A percentile compares a stretch with the other conserved stretches of the same genome.
Evolutionary conservation across 2,797 vertebrate genomes (phyloP).

Genomic region (Myotis myotis): DNA sequence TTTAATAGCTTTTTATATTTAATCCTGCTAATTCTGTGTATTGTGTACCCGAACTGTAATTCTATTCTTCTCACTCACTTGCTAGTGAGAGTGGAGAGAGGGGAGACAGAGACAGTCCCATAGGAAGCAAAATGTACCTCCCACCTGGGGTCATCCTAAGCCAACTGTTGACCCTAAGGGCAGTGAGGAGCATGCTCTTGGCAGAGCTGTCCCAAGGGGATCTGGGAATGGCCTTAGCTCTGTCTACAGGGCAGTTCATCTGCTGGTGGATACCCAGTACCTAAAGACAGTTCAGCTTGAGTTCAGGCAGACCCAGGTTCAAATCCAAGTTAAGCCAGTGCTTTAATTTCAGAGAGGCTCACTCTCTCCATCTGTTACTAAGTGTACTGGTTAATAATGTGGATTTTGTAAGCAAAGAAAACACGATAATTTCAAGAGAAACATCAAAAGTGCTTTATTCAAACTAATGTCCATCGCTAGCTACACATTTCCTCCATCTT

Average conservation of each 20-base stretch:
- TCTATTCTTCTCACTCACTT: slow-evolving; percentile 73
- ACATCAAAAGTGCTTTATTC: no score
- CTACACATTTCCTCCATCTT: no score
- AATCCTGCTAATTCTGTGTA: slow-evolving; percentile 77
- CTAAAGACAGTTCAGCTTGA: neutral
- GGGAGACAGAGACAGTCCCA: neutral
- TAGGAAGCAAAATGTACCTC: neutral
- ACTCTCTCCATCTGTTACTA: neutral
- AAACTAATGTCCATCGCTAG: no score
- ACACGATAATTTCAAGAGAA: no score
- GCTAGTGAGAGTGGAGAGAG: slow-evolving; percentile 45
- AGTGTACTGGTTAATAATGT: no score
- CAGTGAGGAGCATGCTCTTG: neutral
- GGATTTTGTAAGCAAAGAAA: no score
- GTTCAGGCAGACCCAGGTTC: neutral
- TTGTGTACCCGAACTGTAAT: slow-evolving; percentile 74
- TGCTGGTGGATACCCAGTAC: neutral
- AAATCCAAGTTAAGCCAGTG: neutral
- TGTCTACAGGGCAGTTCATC: neutral
- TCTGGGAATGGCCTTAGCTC: neutral
- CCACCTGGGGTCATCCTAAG: neutral
- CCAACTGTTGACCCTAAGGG: neutral
- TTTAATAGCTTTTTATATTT: slow-evolving; percentile 82
- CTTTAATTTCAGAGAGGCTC: neutral
- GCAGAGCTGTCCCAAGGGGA: neutral